These are phyloP conservation scores for Pionites leucogaster DNA, from an alignment of 2,113 vertebrate species.

Conservation along the genomic window DNA sequence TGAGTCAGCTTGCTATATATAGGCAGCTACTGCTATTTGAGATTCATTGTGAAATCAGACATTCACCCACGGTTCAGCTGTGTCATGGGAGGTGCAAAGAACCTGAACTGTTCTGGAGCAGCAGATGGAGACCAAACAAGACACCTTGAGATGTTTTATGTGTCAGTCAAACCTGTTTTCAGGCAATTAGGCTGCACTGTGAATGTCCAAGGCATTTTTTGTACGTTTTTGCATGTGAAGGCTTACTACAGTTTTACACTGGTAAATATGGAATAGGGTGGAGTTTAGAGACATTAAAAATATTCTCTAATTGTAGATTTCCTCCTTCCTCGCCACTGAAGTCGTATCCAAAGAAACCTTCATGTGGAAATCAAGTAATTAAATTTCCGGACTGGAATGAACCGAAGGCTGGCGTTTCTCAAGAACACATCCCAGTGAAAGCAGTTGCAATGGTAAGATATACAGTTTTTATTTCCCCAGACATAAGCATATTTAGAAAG, in stretches of 20 bases:
- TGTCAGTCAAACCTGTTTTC: neutral
- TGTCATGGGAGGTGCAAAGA: neutral
- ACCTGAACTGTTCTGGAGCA: neutral
- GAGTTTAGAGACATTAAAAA: neutral
- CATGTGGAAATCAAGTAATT: slow-evolving; percentile 66
- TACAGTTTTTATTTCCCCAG: neutral
- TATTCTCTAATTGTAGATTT: slow-evolving; percentile 76
- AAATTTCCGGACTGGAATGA: slow-evolving; percentile 80
- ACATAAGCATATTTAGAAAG: neutral
- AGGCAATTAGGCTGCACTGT: neutral
- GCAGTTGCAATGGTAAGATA: slow-evolving; percentile 73
- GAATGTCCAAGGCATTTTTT: neutral
- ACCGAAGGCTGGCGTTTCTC: slow-evolving; percentile 33
- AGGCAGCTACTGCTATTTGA: neutral
- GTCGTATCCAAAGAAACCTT: slow-evolving; percentile 76
- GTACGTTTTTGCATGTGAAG: neutral
- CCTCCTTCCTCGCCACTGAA: slow-evolving; percentile 84
- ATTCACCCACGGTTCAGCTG: neutral
- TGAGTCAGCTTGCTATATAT: neutral
- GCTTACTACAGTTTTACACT: neutral
- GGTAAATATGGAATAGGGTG: neutral
- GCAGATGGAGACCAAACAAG: neutral
- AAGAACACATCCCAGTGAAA: slow-evolving; percentile 73
- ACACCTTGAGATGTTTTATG: neutral
- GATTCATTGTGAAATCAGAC: neutral